Evolutionary conservation across 2,888 invertebrate species (phyloP).

Genomic region (Ormyrus pomaceus): DNA sequence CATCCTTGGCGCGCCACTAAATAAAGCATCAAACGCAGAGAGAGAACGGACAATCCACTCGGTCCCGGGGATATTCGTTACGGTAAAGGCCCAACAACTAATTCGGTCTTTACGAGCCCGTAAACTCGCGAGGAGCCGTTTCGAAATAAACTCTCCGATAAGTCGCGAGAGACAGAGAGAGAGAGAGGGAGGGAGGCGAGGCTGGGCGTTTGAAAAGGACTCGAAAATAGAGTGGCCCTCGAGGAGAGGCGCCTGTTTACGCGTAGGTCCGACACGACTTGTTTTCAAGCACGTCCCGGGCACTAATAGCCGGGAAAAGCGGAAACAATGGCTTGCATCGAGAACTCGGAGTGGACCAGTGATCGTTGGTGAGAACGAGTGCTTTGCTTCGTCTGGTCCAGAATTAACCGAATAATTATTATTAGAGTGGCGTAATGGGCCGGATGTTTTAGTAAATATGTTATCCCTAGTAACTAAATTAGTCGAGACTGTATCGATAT

Average conservation of each 20-base stretch:
- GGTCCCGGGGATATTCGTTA: neutral
- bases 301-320: neutral
- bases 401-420: too few species aligned
- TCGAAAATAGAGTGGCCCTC: slow-evolving; percentile 40
- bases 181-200: too few species aligned
- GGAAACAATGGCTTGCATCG: too few species aligned
- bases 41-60: neutral
- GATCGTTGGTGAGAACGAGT: too few species aligned
- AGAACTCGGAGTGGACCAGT: too few species aligned
- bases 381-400: too few species aligned
- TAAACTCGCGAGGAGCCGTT: slow-evolving; percentile 18
- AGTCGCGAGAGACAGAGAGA: neutral
- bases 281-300: neutral
- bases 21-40: slow-evolving; percentile 11
- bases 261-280: slow-evolving; percentile 5
- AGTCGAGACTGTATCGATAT: too few species aligned
- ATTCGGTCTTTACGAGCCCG: slow-evolving; percentile 46
- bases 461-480: too few species aligned
- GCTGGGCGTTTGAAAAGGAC: slow-evolving; percentile 15
- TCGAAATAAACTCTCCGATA: slow-evolving; percentile 33
- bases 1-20: neutral
- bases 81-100: slow-evolving; percentile 20
- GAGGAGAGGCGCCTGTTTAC: neutral
- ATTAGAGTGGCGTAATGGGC: too few species aligned
- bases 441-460: too few species aligned